phyloP scores from a whole-genome alignment of 2,888 invertebrate genomes.

The Athalia cordata region DNA sequence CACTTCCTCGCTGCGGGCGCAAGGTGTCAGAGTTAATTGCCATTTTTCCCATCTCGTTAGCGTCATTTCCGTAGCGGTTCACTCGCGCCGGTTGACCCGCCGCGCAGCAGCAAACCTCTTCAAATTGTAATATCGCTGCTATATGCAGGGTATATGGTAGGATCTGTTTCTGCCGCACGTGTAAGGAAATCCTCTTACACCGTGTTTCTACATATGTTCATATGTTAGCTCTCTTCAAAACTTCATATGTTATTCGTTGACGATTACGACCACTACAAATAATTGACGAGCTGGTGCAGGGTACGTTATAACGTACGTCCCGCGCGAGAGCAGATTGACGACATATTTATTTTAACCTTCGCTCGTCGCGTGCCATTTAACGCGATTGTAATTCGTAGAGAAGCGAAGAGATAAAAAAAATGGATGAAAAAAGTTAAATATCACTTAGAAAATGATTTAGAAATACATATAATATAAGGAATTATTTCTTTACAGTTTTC shows the following conservation, averaged over 20 bases:
- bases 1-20: constrained; percentile 51
- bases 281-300: not conserved
- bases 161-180: constrained; percentile 45
- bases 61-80: constrained; percentile 51
- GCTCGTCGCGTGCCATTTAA: constrained; percentile 17
- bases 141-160: too few species aligned
- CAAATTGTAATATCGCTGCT: constrained; percentile 1
- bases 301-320: too few species aligned
- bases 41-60: constrained; percentile 66
- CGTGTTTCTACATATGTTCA: constrained; percentile 34
- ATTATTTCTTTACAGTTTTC: too few species aligned
- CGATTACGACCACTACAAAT: not conserved
- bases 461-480: too few species aligned
- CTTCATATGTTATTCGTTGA: constrained; percentile 7
- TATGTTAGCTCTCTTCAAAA: not conserved
- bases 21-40: constrained; percentile 67
- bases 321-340: not conserved
- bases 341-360: not conserved
- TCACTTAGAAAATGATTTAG: too few species aligned
- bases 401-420: too few species aligned
- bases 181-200: constrained; percentile 52
- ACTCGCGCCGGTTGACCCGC: constrained; percentile 46
- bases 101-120: not conserved
- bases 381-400: constrained; percentile 2
- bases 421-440: too few species aligned